Conservation (phyloP, 2,113 vertebrate genomes). For the Microtus ochrogaster region DNA sequence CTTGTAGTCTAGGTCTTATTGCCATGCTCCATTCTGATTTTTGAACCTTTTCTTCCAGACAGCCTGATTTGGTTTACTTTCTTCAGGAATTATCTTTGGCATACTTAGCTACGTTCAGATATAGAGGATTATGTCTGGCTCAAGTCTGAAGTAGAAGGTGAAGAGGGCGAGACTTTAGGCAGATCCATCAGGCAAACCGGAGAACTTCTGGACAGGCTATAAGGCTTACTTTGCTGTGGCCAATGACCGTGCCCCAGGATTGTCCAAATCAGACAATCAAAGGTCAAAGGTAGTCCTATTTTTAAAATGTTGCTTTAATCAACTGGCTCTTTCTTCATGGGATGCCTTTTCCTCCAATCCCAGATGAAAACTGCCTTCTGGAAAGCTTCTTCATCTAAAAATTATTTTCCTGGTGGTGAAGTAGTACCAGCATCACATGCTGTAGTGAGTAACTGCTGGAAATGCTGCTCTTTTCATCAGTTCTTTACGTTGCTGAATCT, state of each 20-base stretch:
- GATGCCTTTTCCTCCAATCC: slow-evolving; percentile 97
- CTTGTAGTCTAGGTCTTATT: slow-evolving; percentile 54
- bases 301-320: slow-evolving; percentile 98
- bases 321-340: slow-evolving; percentile 93
- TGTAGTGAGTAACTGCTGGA: slow-evolving; percentile 94
- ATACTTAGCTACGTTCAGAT: slow-evolving; percentile 79
- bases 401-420: slow-evolving; percentile 92
- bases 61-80: slow-evolving; percentile 72
- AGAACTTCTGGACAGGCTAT: neutral
- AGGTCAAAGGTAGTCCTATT: slow-evolving; percentile 92
- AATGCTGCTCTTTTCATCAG: slow-evolving; percentile 96
- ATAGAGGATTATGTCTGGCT: slow-evolving; percentile 86
- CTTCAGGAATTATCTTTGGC: slow-evolving; percentile 74
- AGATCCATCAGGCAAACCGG: slow-evolving; percentile 81
- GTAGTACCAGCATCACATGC: slow-evolving; percentile 93
- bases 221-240: slow-evolving; percentile 76
- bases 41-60: slow-evolving; percentile 68
- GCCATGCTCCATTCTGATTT: slow-evolving; percentile 70
- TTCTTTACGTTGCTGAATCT: slow-evolving; percentile 96
- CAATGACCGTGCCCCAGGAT: slow-evolving; percentile 40
- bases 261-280: slow-evolving; percentile 86
- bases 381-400: slow-evolving; percentile 97
- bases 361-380: slow-evolving; percentile 95
- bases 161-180: slow-evolving; percentile 76
- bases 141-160: slow-evolving; percentile 87